phyloP scores from a whole-genome alignment of 2,113 vertebrate species.

The Oxyura jamaicensis region DNA sequence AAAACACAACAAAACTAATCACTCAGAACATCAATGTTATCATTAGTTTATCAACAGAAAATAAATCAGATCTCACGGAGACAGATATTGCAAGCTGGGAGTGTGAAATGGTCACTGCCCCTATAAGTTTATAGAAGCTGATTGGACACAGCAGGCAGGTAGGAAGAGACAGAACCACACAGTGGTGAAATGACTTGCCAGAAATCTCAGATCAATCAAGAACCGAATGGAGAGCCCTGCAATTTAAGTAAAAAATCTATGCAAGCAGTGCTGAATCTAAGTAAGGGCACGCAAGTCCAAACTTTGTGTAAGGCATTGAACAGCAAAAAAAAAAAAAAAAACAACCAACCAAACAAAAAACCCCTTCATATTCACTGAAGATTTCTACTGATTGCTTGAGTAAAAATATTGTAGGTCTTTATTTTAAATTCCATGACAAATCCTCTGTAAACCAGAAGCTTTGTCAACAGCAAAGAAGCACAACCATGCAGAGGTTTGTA shows the following conservation, averaged over 20 bases:
- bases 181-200: not conserved
- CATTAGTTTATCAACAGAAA: not conserved
- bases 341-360: not conserved
- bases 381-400: not conserved
- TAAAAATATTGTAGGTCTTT: conserved; percentile 20
- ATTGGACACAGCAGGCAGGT: not conserved
- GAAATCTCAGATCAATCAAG: conserved; percentile 12
- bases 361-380: not conserved
- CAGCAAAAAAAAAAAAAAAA: not conserved
- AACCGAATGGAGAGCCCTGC: not conserved
- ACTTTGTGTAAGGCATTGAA: not conserved
- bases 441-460: not conserved
- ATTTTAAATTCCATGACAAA: conserved; percentile 39
- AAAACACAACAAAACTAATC: not conserved
- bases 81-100: not conserved
- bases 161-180: not conserved
- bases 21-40: not conserved
- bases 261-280: not conserved
- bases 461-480: not conserved
- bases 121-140: not conserved
- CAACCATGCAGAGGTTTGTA: not conserved
- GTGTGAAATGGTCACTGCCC: not conserved
- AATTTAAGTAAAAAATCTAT: conserved; percentile 14
- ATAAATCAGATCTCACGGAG: not conserved
- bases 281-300: not conserved